Conservation (phyloP, 2,113 vertebrate species). For the Connochaetes taurinus region DNA sequence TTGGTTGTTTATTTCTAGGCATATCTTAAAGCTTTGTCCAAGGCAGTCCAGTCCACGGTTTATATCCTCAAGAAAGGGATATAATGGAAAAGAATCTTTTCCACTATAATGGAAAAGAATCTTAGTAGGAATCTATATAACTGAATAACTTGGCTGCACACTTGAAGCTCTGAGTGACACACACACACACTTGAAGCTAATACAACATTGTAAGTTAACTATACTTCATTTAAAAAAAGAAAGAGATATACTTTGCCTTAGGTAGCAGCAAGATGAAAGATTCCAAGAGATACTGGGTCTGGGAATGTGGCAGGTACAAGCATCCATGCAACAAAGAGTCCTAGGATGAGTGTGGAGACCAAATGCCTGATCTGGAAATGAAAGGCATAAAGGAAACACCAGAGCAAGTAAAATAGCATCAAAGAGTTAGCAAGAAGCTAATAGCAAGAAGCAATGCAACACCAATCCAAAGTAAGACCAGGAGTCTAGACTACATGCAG, state of each 20-base stretch:
- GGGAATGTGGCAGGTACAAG: neutral
- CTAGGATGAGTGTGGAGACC: neutral
- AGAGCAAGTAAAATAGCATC: neutral
- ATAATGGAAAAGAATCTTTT: neutral
- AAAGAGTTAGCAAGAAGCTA: neutral
- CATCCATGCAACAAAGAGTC: neutral
- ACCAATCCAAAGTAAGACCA: neutral
- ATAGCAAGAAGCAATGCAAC: neutral
- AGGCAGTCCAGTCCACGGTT: neutral
- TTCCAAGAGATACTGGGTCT: neutral
- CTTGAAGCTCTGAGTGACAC: neutral
- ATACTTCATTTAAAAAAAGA: neutral
- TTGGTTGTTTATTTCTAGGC: neutral
- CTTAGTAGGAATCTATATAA: neutral
- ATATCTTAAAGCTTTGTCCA: neutral
- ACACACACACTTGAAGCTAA: neutral
- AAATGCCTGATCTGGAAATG: neutral
- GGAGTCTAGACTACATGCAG: accelerated
- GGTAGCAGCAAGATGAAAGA: neutral
- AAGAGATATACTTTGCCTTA: neutral
- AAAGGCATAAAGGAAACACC: neutral
- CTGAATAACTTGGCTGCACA: neutral
- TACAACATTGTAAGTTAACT: neutral
- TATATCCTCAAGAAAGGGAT: neutral
- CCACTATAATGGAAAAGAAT: neutral